Percentiles rank a stretch among this genome's conserved stretches.
Conservation (phyloP, 2,113 vertebrate species). For the Athene cunicularia region DNA sequence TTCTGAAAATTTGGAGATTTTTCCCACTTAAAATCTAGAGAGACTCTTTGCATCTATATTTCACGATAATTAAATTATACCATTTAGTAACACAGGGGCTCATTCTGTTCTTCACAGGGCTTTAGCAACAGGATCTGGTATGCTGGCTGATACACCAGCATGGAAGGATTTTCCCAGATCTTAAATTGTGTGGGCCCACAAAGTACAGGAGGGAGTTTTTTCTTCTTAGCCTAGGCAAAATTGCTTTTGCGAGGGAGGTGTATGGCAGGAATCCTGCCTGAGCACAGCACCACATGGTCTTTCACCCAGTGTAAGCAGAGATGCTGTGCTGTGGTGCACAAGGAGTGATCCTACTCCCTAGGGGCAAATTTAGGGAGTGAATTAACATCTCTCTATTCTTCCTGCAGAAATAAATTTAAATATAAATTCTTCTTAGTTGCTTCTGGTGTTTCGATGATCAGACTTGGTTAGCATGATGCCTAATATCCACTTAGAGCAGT, state of each 20-base stretch:
- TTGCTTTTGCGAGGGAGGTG: background rate
- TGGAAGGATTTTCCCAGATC: background rate
- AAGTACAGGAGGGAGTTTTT: background rate
- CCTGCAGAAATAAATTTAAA: background rate
- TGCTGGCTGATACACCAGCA: background rate
- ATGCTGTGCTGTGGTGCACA: background rate
- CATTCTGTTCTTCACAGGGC: background rate
- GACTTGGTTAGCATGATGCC: background rate
- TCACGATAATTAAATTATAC: background rate
- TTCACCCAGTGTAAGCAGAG: accelerated
- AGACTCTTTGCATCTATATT: background rate
- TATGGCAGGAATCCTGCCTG: background rate
- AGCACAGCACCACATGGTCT: background rate
- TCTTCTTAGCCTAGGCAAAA: background rate
- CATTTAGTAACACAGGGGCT: background rate
- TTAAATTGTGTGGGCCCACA: background rate
- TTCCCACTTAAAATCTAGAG: background rate
- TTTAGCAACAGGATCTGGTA: background rate
- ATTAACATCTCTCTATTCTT: background rate
- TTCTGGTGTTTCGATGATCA: background rate
- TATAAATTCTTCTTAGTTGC: background rate
- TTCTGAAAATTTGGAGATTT: background rate
- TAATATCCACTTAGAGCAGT: background rate
- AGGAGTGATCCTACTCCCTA: background rate
- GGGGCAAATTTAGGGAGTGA: background rate